These are phyloP conservation scores for Empidonax traillii DNA, from an alignment of 2,113 vertebrate species.

Conservation along the genomic window DNA sequence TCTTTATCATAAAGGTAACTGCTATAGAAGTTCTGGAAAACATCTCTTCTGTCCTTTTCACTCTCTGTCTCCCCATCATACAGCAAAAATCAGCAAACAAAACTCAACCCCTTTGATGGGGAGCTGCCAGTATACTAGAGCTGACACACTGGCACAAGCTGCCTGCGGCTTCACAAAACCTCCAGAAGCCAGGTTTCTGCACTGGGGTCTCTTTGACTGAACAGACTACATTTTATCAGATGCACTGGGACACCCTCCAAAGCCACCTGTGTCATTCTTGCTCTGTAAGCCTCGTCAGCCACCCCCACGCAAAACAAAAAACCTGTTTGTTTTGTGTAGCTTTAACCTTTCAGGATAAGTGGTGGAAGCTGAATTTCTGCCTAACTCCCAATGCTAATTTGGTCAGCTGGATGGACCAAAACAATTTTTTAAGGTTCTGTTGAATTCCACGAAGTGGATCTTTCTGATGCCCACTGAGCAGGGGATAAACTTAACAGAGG, in stretches of 20 bases:
- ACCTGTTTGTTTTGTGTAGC: not conserved
- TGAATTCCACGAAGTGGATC: not conserved
- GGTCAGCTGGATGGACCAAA: not conserved
- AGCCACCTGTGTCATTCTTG: not conserved
- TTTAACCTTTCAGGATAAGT: not conserved
- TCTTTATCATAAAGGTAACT: not conserved
- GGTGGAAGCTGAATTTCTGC: not conserved
- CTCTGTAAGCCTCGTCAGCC: not conserved
- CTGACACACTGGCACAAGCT: not conserved
- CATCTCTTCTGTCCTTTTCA: accelerated
- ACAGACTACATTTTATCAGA: not conserved
- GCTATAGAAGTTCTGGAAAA: not conserved
- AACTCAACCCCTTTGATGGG: not conserved
- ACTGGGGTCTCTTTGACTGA: not conserved
- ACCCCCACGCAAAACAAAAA: not conserved
- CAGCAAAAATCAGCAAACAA: not conserved
- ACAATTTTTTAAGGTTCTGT: not conserved
- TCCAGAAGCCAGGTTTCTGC: not conserved
- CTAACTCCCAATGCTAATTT: not conserved
- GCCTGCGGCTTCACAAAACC: not conserved
- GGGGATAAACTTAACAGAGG: not conserved
- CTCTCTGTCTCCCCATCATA: not conserved
- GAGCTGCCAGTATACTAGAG: not conserved
- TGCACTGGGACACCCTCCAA: not conserved
- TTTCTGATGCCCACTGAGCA: not conserved